Evolutionary conservation across 2,888 invertebrate genomes (phyloP).

Genomic region (Achlya flavicornis): DNA sequence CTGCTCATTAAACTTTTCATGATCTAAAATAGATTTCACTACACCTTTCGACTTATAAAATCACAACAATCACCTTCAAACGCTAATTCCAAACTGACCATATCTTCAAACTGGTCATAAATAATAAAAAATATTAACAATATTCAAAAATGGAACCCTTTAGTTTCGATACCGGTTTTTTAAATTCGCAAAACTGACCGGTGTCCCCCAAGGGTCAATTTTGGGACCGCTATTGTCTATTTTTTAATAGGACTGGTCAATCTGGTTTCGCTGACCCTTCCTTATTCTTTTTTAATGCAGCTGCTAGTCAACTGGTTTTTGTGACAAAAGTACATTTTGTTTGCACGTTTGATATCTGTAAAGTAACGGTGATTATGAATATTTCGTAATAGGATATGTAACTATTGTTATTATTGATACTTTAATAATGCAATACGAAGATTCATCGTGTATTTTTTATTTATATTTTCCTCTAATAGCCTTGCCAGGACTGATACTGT

Average conservation of each 20-base stretch:
- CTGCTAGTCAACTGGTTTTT: constrained; percentile 64
- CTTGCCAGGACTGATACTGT: too few relatives aligned
- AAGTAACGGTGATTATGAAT: neutral
- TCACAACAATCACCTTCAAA: constrained; percentile 52
- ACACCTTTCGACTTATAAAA: constrained; percentile 30
- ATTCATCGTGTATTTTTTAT: too few relatives aligned
- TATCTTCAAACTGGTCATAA: constrained; percentile 43
- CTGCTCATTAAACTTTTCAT: neutral
- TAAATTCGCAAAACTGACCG: constrained; percentile 68
- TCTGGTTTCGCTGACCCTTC: constrained; percentile 81
- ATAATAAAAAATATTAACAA: constrained; percentile 56
- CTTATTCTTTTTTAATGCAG: constrained; percentile 73
- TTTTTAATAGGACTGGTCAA: constrained; percentile 77
- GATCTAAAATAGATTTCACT: constrained; percentile 21
- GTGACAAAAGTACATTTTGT: constrained; percentile 43
- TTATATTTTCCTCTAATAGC: too few relatives aligned
- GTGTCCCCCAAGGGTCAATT: constrained; percentile 76
- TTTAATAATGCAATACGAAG: too few relatives aligned
- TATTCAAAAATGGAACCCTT: constrained; percentile 60
- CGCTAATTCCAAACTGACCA: constrained; percentile 71
- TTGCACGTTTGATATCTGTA: neutral
- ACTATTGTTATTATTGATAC: neutral
- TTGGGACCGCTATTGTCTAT: constrained; percentile 69
- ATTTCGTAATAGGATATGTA: neutral
- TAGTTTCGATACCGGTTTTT: constrained; percentile 68